Base-by-base conservation (phyloP, 2,113 vertebrate species). In the Microcebus tavaratra region DNA sequence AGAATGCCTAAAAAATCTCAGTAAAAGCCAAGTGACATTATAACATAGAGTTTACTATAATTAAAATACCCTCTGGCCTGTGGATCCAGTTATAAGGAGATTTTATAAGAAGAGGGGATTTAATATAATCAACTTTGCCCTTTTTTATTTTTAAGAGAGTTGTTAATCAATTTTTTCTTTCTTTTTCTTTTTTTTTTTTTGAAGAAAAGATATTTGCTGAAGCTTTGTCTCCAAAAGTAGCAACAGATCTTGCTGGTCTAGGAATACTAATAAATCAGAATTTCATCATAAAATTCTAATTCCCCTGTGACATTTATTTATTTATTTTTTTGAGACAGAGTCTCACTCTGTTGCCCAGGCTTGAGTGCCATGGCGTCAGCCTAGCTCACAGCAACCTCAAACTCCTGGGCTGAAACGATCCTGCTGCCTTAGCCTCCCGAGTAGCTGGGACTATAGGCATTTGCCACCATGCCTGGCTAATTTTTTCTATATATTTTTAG, bases 181-280 rank as follows among this genome's bases (percentile, higher is more conserved):
- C 70, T 3, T 68, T 80, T n/a, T 63, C 20, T 18, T 7, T 57
- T 86, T 3, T 68, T 80, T n/a, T 63, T 63, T 75, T 65, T 53
- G 4, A 75, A 78, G 53, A 45, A 88, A 85, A 48, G 18, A 81
- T 45, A 80, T 53, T 42, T 95, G 63, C 61, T 89, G n/a, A 93
- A 94, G n/a, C 82, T 93, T 65, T 94, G 39, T 90, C 45, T 94
- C 12, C 78, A 73, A 83, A 82, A 92, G 48, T 86, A 10, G 15
- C 34, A 88, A 61, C 61, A 63, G 31, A 65, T 59, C 36, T 88
- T 73, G 25, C 21, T 73, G 53, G 18, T 91, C 36, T 93, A 90
- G 8, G 45, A 92, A 65, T 90, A 87, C 8, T 68, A 80, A 81
- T 57, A n/a, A 13, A 78, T 80, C 57, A 95, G 70, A 86, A 65